Base-by-base conservation (phyloP, 64 coral and sea anemone genomes). In the Acropora tenuis region DNA sequence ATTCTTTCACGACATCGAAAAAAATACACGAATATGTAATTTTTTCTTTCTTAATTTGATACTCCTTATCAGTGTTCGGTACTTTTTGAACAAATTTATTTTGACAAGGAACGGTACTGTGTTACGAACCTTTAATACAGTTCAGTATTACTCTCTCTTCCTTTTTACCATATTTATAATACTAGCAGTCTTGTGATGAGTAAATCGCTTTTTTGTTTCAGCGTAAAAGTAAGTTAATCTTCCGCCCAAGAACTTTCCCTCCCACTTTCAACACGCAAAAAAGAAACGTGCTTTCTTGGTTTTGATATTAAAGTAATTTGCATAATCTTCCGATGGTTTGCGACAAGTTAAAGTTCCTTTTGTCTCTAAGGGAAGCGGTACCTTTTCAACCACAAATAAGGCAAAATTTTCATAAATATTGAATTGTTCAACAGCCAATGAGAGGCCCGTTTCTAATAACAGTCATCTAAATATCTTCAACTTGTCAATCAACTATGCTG, bases 331-430 rank as follows among this genome's bases (percentile, higher is more conserved):
- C 1, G 18, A 71, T n/a, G n/a, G 60, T 85, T 85, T 85, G 46
- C 50, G 46, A 71, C 43, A 69, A 66, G 82, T 71, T 68, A 48
- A 71, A 69, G 17, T 85, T 43, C 50, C 65, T 85, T 61, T 85
- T 85, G 82, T 85, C 19, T n/a, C 68, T 5, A 46, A 8, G 44
- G 82, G 19, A 50, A 85, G 43, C 13, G 82, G 68, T 5, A 8
- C 9, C 17, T 15, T 13, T 71, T 71, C 18, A 71, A 49, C 80
- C 20, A 47, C 82, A 65, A 85, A 85, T 85, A 61, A 65, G 46
- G 82, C 47, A 19, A 73, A 85, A 85, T 49, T 50, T 5, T 85
- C 65, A 85, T 85, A 71, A 85, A 85, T 85, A 45, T 85, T 85
- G 82, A 6, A 85, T 85, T 85, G 82, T 85, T 30, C 65, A 44